Percentiles rank a stretch among this genome's conserved stretches.
Evolutionary conservation across 37 sponge, comb jelly and placozoan species (phyloP).

Genomic region (Mnemiopsis leidyi): DNA sequence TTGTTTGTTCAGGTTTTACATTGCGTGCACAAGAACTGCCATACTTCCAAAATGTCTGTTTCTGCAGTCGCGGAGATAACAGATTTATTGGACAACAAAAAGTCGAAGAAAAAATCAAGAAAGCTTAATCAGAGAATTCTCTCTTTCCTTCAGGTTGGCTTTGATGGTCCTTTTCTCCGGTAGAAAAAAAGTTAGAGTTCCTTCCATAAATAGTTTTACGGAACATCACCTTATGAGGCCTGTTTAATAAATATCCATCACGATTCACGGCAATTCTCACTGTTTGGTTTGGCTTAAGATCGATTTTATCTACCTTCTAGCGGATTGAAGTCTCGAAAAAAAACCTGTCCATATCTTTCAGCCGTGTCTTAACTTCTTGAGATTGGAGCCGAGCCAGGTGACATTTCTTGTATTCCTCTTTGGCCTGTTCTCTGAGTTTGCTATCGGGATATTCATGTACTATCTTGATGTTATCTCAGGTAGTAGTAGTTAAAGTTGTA

Average conservation of each 20-base stretch:
- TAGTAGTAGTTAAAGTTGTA: no score
- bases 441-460: neutral
- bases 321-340: no score
- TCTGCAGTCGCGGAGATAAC: neutral
- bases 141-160: neutral
- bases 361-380: neutral
- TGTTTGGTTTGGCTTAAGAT: no score
- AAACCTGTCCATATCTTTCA: neutral
- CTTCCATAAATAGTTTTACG: no score
- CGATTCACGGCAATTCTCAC: no score
- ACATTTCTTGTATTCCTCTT: neutral
- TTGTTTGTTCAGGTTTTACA: conserved; percentile 15
- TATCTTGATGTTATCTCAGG: conserved; percentile 6
- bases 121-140: neutral
- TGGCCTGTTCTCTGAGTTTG: neutral
- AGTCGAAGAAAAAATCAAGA: neutral
- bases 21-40: conserved; percentile 8
- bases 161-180: no score
- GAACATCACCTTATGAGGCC: no score
- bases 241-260: no score
- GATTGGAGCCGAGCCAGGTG: neutral
- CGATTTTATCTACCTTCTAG: no score
- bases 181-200: no score
- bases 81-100: neutral
- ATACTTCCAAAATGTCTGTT: neutral